These are phyloP conservation scores for Anabas testudineus DNA, from an alignment of 2,797 vertebrate species.

Conservation along the genomic window DNA sequence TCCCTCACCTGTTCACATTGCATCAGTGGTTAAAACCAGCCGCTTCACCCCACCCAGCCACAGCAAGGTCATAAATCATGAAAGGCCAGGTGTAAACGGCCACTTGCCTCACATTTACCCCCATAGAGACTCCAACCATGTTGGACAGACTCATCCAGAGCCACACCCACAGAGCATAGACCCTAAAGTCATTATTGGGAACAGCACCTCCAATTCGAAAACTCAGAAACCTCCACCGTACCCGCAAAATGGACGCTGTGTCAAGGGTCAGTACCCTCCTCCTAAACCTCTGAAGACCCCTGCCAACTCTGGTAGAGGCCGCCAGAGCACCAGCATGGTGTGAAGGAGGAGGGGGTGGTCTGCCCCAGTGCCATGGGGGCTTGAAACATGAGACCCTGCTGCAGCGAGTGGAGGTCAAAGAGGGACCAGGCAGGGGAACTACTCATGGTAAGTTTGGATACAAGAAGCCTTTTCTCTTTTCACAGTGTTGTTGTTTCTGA, in stretches of 20 bases:
- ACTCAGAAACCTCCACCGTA: conserved; percentile 83
- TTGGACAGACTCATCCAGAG: conserved; percentile 32
- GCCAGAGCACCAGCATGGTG: conserved; percentile 81
- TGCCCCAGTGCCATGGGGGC: conserved; percentile 67
- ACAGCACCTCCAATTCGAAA: conserved; percentile 61
- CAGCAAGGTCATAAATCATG: conserved; percentile 50
- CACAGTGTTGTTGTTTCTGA: conserved; percentile 67
- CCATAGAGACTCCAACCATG: conserved; percentile 63
- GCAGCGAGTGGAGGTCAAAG: conserved; percentile 70
- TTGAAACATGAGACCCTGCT: conserved; percentile 77
- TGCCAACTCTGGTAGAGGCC: conserved; percentile 71
- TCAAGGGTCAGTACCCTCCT: conserved; percentile 61
- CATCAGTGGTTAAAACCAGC: conserved; percentile 78
- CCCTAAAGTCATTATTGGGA: conserved; percentile 64
- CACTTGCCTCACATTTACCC: conserved; percentile 69
- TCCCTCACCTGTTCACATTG: conserved; percentile 75
- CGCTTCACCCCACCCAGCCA: conserved; percentile 49
- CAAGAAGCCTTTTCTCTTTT: conserved; percentile 19
- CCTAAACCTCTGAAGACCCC: conserved; percentile 66
- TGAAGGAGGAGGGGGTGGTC: conserved; percentile 71
- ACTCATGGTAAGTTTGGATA: conserved; percentile 76
- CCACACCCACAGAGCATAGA: conserved; percentile 60
- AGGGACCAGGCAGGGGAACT: conserved; percentile 71
- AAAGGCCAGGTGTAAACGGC: conserved; percentile 67
- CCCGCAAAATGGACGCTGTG: conserved; percentile 80